A percentile compares a stretch with the other conserved stretches of the same genome.
These are phyloP conservation scores for Mastigias papua DNA, from an alignment of 30 jellyfish, hydroid and myxozoan species.

Conservation along the genomic window DNA sequence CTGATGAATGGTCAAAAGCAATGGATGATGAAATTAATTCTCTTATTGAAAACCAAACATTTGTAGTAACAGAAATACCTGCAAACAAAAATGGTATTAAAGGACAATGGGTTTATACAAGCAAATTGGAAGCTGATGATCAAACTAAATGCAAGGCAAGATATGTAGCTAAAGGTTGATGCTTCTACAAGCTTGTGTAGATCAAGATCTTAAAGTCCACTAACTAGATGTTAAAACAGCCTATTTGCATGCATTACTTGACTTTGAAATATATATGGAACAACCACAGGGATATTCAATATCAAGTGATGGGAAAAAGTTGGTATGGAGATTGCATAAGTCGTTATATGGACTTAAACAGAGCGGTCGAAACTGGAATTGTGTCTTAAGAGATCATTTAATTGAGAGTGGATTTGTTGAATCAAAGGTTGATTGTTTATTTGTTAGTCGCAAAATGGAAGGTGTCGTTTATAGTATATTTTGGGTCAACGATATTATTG, in stretches of 20 bases:
- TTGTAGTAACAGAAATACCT: slow-evolving; percentile 54
- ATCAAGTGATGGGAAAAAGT: background rate
- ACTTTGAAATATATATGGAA: slow-evolving; percentile 51
- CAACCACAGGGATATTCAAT: slow-evolving; percentile 62
- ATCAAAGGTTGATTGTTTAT: slow-evolving; percentile 37
- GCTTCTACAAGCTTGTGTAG: slow-evolving; percentile 11
- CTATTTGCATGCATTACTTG: slow-evolving; percentile 46
- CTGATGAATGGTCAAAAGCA: slow-evolving; percentile 68
- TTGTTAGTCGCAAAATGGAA: background rate
- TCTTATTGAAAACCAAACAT: slow-evolving; percentile 57
- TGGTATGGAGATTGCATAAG: slow-evolving; percentile 23
- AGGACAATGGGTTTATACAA: slow-evolving; percentile 75
- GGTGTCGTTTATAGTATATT: background rate
- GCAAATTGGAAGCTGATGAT: slow-evolving; percentile 23
- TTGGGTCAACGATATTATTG: slow-evolving; percentile 74
- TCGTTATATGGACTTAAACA: slow-evolving; percentile 61
- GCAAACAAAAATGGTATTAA: slow-evolving; percentile 59
- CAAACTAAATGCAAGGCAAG: slow-evolving; percentile 60
- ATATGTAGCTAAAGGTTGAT: slow-evolving; percentile 73
- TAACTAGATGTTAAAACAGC: slow-evolving; percentile 48
- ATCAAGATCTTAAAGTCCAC: slow-evolving; percentile 10
- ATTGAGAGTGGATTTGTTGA: slow-evolving; percentile 17
- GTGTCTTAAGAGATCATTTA: background rate
- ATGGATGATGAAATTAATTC: slow-evolving; percentile 76
- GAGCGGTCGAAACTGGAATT: slow-evolving; percentile 64